Conservation (phyloP, 1,140 invertebrate species). For the Atta colombica region DNA sequence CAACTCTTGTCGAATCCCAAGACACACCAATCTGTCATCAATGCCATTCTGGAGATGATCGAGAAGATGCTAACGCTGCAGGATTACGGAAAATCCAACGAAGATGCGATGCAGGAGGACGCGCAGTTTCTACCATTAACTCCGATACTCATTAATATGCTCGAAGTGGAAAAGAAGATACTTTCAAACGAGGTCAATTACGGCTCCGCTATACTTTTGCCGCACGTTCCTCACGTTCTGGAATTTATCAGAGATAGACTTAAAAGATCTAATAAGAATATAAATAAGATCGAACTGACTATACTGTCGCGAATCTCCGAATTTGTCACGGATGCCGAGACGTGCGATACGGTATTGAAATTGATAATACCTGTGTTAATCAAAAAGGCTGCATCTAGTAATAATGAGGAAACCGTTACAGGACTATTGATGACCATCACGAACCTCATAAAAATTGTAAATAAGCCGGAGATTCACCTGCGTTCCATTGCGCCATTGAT, state of each 20-base stretch:
- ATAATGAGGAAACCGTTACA: constrained; percentile 88
- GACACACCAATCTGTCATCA: constrained; percentile 89
- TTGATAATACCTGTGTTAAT: constrained; percentile 92
- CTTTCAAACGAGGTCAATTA: constrained; percentile 88
- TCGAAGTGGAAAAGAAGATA: constrained; percentile 64
- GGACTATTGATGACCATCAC: constrained; percentile 90
- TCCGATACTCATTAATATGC: constrained; percentile 74
- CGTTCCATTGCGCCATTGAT: constrained; percentile 90
- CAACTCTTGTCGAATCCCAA: constrained; percentile 90
- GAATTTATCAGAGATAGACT: constrained; percentile 90
- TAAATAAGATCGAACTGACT: constrained; percentile 90
- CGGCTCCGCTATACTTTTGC: constrained; percentile 91
- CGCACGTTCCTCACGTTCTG: constrained; percentile 91
- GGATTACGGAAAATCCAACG: constrained; percentile 86
- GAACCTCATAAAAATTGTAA: constrained; percentile 91
- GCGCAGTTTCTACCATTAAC: constrained; percentile 67
- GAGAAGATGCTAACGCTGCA: constrained; percentile 92
- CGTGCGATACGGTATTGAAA: constrained; percentile 90
- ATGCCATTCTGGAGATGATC: constrained; percentile 92
- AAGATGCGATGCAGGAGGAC: constrained; percentile 82
- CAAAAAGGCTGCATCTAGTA: constrained; percentile 87
- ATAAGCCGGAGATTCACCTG: constrained; percentile 89
- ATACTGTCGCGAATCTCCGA: constrained; percentile 93
- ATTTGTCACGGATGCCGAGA: constrained; percentile 89
- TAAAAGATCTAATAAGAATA: constrained; percentile 87